These are phyloP conservation scores for Temnopleurus reevesii DNA, from an alignment of 53 echinoderm and acorn worm genomes.

Conservation along the genomic window DNA sequence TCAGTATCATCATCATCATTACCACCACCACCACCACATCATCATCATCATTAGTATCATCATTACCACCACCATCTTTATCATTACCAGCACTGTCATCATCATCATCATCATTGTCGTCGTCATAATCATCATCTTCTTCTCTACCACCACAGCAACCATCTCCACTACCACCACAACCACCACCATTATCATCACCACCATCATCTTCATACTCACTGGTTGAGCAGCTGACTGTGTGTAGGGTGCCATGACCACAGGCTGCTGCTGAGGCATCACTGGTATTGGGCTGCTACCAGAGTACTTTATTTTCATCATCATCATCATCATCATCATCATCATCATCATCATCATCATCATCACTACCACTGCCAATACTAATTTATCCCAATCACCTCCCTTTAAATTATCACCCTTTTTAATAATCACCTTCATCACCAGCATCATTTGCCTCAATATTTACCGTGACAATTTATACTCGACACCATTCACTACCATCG, in stretches of 20 bases:
- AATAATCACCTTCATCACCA: not conserved
- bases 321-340: not conserved
- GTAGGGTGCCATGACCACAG: slow-evolving; percentile 92
- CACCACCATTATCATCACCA: slow-evolving; percentile 47
- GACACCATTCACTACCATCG: not conserved
- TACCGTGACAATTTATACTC: not conserved
- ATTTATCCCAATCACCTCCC: not conserved
- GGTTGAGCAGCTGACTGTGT: slow-evolving; percentile 91
- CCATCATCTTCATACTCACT: slow-evolving; percentile 53
- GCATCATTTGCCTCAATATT: not conserved
- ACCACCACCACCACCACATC: not conserved
- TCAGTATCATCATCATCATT: not conserved
- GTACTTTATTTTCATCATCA: slow-evolving; percentile 45
- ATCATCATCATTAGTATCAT: not conserved
- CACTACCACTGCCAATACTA: not conserved
- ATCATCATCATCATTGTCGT: not conserved
- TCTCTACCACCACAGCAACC: not conserved
- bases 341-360: slow-evolving; percentile 3
- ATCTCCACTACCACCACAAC: slow-evolving; percentile 40
- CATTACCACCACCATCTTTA: not conserved
- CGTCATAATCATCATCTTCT: not conserved
- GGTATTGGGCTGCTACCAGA: slow-evolving; percentile 33
- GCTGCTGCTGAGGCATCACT: slow-evolving; percentile 65
- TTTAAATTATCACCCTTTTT: not conserved
- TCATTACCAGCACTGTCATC: not conserved